These are phyloP conservation scores for Oithona nana DNA, from an alignment of 2,888 invertebrate species.

Conservation along the genomic window DNA sequence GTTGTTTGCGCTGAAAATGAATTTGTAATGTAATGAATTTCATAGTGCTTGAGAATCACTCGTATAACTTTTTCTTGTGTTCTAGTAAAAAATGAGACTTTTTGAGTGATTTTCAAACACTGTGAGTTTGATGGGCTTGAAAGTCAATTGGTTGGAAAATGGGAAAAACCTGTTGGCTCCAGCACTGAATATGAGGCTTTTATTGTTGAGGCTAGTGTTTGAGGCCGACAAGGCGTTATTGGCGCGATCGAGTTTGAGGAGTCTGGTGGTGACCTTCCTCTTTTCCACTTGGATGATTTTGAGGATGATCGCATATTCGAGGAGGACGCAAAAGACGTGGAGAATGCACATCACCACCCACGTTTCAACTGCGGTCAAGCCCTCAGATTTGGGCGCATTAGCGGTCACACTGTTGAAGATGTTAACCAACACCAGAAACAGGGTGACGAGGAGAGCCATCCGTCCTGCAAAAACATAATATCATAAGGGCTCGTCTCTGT, in stretches of 20 bases:
- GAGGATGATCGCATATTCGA: conserved; percentile 16
- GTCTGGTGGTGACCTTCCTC: background rate
- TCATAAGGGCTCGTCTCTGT: too few species aligned
- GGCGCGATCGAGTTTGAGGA: background rate
- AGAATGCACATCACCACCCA: conserved; percentile 17
- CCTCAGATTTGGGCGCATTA: conserved; percentile 17
- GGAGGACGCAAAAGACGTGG: conserved; percentile 16
- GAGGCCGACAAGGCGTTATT: background rate
- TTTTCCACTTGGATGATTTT: conserved; percentile 15
- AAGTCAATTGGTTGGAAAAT: too few species aligned
- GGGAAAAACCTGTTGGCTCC: too few species aligned
- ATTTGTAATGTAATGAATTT: too few species aligned
- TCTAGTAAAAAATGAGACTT: too few species aligned
- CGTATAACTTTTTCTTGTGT: too few species aligned
- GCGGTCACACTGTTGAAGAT: conserved; percentile 16
- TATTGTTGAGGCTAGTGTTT: background rate
- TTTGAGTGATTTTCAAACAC: too few species aligned
- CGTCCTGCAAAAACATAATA: conserved; percentile 16
- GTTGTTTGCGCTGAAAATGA: too few species aligned
- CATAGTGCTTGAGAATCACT: too few species aligned
- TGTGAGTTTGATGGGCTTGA: too few species aligned
- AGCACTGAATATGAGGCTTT: too few species aligned
- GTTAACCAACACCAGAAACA: conserved; percentile 15
- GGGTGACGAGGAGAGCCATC: conserved; percentile 16
- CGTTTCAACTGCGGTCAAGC: conserved; percentile 16